These are phyloP conservation scores for Branchinecta sandiegonensis DNA, from an alignment of 2,888 invertebrate species.

Conservation along the genomic window DNA sequence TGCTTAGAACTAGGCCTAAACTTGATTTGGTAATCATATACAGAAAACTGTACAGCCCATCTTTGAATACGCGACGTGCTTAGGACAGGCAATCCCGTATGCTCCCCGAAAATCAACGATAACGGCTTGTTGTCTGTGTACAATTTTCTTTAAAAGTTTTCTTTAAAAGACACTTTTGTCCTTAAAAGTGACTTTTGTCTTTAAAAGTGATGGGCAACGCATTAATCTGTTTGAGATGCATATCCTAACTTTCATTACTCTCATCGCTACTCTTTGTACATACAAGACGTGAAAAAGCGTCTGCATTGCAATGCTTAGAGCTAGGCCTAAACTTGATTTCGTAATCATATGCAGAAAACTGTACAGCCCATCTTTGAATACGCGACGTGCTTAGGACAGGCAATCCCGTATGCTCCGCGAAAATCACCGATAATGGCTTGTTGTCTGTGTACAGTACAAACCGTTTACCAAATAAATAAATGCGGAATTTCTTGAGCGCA, in stretches of 20 bases:
- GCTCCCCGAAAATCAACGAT: background rate
- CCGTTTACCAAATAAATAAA: conserved; percentile 21
- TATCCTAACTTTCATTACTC: too few species aligned
- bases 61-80: background rate
- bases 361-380: background rate
- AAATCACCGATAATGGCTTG: background rate
- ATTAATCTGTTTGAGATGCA: too few species aligned
- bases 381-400: background rate
- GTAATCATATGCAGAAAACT: background rate
- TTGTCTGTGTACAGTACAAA: background rate
- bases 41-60: background rate
- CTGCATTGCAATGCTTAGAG: background rate
- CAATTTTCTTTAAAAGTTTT: too few species aligned
- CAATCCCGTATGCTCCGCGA: background rate
- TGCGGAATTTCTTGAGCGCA: conserved; percentile 34
- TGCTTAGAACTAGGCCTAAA: background rate
- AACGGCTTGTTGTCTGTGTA: background rate
- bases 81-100: background rate
- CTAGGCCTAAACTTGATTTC: background rate
- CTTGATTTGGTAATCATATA: background rate
- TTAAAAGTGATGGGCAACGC: too few species aligned
- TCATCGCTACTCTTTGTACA: too few species aligned
- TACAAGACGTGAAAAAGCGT: background rate
- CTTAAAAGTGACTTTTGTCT: too few species aligned
- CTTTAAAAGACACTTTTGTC: too few species aligned